phyloP scores from a whole-genome alignment of 64 coral and sea anemone genomes.

The Stichodactyla mertensii region DNA sequence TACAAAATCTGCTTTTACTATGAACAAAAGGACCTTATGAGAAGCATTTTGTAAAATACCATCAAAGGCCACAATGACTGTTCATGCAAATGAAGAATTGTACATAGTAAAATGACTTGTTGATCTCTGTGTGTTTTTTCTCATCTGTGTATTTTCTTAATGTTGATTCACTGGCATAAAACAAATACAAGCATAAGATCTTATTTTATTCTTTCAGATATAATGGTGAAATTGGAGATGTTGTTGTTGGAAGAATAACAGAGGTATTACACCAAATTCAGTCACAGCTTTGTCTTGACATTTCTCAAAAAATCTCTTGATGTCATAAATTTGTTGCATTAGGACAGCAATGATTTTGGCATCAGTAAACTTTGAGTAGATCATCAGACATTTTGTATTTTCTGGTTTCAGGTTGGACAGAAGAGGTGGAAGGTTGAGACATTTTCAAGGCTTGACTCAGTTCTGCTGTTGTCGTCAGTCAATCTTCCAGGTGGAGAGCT shows the following conservation, averaged over 20 bases:
- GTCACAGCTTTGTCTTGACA: too few relatives aligned
- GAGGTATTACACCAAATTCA: slow-evolving; percentile 46
- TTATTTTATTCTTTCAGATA: slow-evolving; percentile 40
- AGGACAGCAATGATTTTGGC: too few relatives aligned
- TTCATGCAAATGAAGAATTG: too few relatives aligned
- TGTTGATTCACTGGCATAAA: not conserved
- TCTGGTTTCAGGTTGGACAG: slow-evolving; percentile 77
- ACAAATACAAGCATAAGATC: not conserved
- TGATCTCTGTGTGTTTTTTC: too few relatives aligned
- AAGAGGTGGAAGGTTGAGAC: slow-evolving; percentile 99
- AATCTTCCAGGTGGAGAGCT: slow-evolving; percentile 95
- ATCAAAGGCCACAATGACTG: too few relatives aligned
- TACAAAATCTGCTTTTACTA: too few relatives aligned
- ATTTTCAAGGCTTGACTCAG: slow-evolving; percentile 95
- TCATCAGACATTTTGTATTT: not conserved
- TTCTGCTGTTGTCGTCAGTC: slow-evolving; percentile 84
- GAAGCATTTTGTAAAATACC: too few relatives aligned
- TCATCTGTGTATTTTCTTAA: not conserved
- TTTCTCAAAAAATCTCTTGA: too few relatives aligned
- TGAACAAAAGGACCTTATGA: too few relatives aligned
- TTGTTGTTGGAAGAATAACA: slow-evolving; percentile 99
- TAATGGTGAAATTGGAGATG: slow-evolving; percentile 97
- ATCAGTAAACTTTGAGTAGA: too few relatives aligned
- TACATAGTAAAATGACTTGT: too few relatives aligned
- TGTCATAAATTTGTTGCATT: too few relatives aligned